These are phyloP conservation scores for Dromius quadrimaculatus DNA, from an alignment of 2,888 invertebrate genomes.

Conservation along the genomic window DNA sequence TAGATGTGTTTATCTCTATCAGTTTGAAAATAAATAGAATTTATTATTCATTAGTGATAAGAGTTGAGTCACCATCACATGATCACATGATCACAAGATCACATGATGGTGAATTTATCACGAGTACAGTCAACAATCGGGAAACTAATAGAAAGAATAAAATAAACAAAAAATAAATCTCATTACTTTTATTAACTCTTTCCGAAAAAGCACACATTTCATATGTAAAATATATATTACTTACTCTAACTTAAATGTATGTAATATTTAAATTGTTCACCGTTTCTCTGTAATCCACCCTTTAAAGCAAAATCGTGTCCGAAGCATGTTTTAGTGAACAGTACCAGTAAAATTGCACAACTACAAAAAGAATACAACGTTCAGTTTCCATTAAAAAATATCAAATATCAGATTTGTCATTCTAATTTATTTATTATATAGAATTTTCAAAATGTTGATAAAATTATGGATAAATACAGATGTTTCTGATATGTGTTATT, in stretches of 20 bases:
- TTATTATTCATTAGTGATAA: conserved; percentile 32
- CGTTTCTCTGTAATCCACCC: conserved; percentile 45
- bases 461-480: conserved; percentile 35
- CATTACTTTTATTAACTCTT: conserved; percentile 60
- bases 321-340: conserved; percentile 49
- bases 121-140: conserved; percentile 42
- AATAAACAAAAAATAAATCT: conserved; percentile 50
- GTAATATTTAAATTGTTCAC: conserved; percentile 46
- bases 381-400: conserved; percentile 37
- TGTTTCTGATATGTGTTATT: conserved; percentile 1
- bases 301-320: conserved; percentile 50
- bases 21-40: conserved; percentile 27
- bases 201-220: conserved; percentile 64
- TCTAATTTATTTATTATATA: conserved; percentile 31
- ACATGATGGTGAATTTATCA: conserved; percentile 41
- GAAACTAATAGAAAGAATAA: conserved; percentile 33
- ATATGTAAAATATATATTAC: conserved; percentile 62
- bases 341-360: conserved; percentile 48
- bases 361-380: conserved; percentile 48
- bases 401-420: conserved; percentile 10
- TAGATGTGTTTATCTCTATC: conserved; percentile 1
- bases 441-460: conserved; percentile 31
- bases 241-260: conserved; percentile 49
- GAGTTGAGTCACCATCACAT: conserved; percentile 39
- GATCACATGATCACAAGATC: too few species aligned